Percentiles rank a stretch among this genome's conserved stretches.
Evolutionary conservation across 2,797 vertebrate species (phyloP).

Genomic region (Myotis planiceps): DNA sequence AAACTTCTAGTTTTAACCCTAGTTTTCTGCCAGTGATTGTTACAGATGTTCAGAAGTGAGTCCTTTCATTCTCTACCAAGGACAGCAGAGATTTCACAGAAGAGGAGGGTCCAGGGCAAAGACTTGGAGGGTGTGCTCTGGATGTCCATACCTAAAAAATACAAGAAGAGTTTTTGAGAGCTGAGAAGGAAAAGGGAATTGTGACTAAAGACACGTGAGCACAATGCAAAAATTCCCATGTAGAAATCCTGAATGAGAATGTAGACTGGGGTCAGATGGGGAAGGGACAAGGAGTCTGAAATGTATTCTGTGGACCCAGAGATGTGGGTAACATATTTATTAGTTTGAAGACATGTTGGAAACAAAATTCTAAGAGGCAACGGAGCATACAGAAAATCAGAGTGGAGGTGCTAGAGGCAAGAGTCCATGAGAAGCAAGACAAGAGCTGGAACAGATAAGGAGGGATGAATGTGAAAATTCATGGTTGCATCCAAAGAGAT

Average conservation of each 20-base stretch:
- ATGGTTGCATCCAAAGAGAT: neutral
- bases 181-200: neutral
- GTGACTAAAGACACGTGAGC: neutral
- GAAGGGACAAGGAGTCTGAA: neutral
- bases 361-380: neutral
- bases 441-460: neutral
- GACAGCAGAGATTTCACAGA: neutral
- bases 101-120: neutral
- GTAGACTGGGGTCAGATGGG: neutral
- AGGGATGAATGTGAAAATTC: neutral
- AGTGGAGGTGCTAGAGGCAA: neutral
- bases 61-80: neutral
- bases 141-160: neutral
- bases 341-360: neutral
- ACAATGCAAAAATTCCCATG: neutral
- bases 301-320: neutral
- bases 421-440: neutral
- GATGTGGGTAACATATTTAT: neutral
- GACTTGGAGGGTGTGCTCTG: neutral
- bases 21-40: neutral
- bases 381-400: neutral
- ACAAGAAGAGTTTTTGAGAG: neutral
- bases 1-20: neutral
- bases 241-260: neutral
- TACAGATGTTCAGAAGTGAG: neutral